Evolutionary conservation across 2,797 vertebrate species (phyloP), one percentile per base, ranked within the genome.

Genomic region (Allobates femoralis): DNA sequence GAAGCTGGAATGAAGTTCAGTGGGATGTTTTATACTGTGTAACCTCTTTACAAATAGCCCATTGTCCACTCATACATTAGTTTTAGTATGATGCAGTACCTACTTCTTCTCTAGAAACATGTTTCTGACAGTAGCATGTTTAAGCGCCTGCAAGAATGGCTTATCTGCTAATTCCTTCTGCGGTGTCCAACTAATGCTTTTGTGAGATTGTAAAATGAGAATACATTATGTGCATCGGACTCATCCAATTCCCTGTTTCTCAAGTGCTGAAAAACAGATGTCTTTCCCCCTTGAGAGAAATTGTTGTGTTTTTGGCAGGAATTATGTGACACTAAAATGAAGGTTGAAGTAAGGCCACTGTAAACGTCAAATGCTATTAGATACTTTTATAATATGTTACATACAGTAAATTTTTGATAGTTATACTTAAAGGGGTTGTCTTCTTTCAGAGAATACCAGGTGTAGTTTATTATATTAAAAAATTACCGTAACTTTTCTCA

Each of bases 81-180:
- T 62, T 77, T 85, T 71, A 85, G 28, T 85, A 81, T 81, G 82
- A 78, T 89, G 79, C 74, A 84, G 85, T 56, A 77, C 73, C 78
- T 85, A 84, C 62, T 87, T 75, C 53, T 55, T 56, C 85, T 85
- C 85, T 84, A 85, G 81, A 66, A 81, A 81, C 77, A 85, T 64
- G 76, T 84, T 87, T 84, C 78, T 87, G 85, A 87, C 82, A 86
- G 81, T 87, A 86, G 85, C 83, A 77, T 87, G 85, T 87, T 87
- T 56, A 81, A 78, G 77, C 81, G 66, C 28, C 81, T 86, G 64
- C 62, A 73, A 78, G 82, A 87, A 86, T 37, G 82, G 77, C 85
- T 89, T 89, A 85, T 84, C 85, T 86, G 85, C 85, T 84, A 85
- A 86, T 89, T 89, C 88, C 85, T 89, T 89, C 85, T 87, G 77